Percentiles rank a stretch among this genome's conserved stretches.
Evolutionary conservation across 2,797 vertebrate genomes (phyloP).

Genomic region (Phataginus tetradactyla): DNA sequence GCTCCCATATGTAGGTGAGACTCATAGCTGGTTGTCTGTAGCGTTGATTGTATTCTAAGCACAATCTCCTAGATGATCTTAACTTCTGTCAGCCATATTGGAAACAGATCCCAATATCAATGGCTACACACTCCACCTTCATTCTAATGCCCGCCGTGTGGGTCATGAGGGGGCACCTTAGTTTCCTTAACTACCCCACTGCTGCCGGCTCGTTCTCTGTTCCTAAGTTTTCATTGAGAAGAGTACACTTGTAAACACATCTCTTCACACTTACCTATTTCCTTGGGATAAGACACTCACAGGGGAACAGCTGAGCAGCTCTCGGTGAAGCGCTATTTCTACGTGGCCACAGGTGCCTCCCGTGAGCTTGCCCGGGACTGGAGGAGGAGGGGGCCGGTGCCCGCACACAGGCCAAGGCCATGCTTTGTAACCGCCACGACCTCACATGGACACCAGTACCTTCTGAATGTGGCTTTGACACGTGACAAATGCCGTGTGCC

Average conservation of each 20-base stretch:
- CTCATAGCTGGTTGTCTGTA: neutral
- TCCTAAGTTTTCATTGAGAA: neutral
- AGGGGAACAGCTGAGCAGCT: no score
- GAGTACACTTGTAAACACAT: neutral
- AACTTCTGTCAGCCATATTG: no score
- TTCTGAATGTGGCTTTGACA: fast-evolving
- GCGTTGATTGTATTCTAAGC: fast-evolving
- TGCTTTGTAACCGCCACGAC: neutral
- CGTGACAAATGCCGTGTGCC: fast-evolving
- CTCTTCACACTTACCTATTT: no score
- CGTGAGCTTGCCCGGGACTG: neutral
- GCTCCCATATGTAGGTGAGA: fast-evolving
- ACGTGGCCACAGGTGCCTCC: neutral
- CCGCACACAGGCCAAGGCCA: no score
- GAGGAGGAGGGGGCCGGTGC: no score
- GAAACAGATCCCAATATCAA: no score
- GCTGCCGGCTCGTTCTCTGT: fast-evolving
- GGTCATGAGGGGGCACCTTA: fast-evolving
- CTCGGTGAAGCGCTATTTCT: neutral
- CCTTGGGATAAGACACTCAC: neutral
- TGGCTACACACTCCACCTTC: fast-evolving
- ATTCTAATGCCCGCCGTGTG: no score
- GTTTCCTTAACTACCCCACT: fast-evolving
- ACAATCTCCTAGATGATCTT: fast-evolving
- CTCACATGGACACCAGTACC: neutral